These are phyloP conservation scores for Dromiciops gliroides DNA, from an alignment of 2,113 vertebrate genomes.

Conservation along the genomic window DNA sequence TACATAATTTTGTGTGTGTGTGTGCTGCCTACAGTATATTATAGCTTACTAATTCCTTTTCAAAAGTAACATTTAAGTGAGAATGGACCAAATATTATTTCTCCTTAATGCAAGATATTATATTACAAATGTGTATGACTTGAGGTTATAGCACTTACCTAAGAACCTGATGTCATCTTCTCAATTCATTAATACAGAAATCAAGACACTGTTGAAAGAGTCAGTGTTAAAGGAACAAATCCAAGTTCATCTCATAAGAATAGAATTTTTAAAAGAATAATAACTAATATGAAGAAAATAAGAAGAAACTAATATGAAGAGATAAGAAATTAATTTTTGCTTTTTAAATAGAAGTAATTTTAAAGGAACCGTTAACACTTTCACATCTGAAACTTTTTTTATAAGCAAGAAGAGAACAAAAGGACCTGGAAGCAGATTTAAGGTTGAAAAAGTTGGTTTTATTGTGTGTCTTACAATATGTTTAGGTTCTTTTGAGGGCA, in stretches of 20 bases:
- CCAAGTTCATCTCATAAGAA: conserved; percentile 83
- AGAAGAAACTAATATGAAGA: conserved; percentile 82
- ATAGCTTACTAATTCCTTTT: conserved; percentile 68
- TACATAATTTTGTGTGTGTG: conserved; percentile 70
- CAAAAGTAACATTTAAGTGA: conserved; percentile 64
- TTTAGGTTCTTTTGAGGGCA: not conserved
- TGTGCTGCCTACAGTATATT: conserved; percentile 64
- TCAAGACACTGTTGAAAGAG: conserved; percentile 77
- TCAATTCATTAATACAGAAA: conserved; percentile 83
- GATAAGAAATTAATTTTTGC: conserved; percentile 83
- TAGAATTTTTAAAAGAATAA: conserved; percentile 72
- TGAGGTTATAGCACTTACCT: conserved; percentile 81
- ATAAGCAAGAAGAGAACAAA: conserved; percentile 54
- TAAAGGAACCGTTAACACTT: conserved; percentile 80
- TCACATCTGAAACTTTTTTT: conserved; percentile 72
- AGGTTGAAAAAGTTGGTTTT: conserved; percentile 58
- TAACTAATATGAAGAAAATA: conserved; percentile 72
- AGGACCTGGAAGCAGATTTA: conserved; percentile 61
- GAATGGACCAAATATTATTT: conserved; percentile 72
- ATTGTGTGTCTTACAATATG: conserved; percentile 63
- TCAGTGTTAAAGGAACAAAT: conserved; percentile 83
- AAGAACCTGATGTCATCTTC: conserved; percentile 81
- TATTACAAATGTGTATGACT: conserved; percentile 76
- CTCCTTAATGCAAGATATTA: conserved; percentile 69
- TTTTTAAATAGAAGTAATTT: conserved; percentile 82